Base-by-base conservation (phyloP, 2,113 vertebrate species). In the Mungos mungo region DNA sequence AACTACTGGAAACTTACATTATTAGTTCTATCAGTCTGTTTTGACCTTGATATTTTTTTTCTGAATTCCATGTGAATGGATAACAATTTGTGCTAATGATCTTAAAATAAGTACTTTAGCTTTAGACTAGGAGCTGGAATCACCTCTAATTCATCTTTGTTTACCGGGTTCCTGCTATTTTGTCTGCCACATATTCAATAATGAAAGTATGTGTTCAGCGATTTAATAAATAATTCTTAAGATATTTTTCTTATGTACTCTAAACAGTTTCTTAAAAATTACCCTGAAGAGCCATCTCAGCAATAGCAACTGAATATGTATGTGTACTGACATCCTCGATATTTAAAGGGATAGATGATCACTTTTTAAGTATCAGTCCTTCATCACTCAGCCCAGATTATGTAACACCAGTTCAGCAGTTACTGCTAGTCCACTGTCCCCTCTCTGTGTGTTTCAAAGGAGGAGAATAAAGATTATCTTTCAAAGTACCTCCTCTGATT, bases 401-500 rank as follows among this genome's bases (percentile, higher is more conserved):
- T 95, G 97, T 98, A 98, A 97, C 96, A 99, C 88, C 98, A 98
- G 97, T 97, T 93, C 91, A 98, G 98, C 96, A 72, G 98, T 98
- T 98, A 98, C 96, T 98, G 72, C 96, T 98, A 92, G 94, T 90
- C 96, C 96, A 97, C 98, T 97, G 96, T 98, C 98, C 98, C 94
- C 86, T 98, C 79, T 96, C 93, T 88, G 52, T 98, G 79, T 97
- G 98, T 98, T 98, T 99, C 98, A 97, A 98, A 98, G 95, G 97
- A 99, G 97, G 95, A 98, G 98, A 99, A 98, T 98, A 98, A 98
- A 98, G 98, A 99, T 99, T 98, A 97, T 98, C 97, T 99, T 99
- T 99, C 99, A 98, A 95, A 98, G 98, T 97, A 98, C 98, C 99
- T 99, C 97, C 98, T 99, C 98, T 99, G 98, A 99, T 99, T 99